Conservation (phyloP, 2,888 invertebrate genomes). For the Aphrophora alni region DNA sequence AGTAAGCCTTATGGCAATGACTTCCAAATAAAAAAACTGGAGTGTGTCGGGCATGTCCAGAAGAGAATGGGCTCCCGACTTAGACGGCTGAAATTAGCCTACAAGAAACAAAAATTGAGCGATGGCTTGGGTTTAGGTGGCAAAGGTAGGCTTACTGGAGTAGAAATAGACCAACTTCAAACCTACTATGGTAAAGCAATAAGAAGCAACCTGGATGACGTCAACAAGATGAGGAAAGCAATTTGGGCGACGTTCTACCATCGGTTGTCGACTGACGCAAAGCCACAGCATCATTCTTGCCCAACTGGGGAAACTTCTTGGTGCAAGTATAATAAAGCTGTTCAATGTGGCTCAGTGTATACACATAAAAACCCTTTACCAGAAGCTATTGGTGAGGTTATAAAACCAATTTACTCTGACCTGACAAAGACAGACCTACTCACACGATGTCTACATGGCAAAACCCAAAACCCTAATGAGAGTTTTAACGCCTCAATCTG, state of each 20-base stretch:
- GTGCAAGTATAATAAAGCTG: conserved; percentile 28
- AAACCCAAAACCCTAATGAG: neutral
- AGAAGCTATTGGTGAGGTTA: neutral
- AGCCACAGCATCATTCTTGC: conserved; percentile 35
- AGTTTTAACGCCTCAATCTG: neutral
- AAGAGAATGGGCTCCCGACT: too few species aligned
- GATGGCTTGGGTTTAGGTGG: conserved; percentile 35
- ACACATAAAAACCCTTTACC: conserved; percentile 14
- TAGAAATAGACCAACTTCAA: conserved; percentile 24
- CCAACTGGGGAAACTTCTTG: conserved; percentile 29
- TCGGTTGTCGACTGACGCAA: conserved; percentile 37
- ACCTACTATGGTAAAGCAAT: conserved; percentile 42
- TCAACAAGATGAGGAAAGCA: conserved; percentile 35
- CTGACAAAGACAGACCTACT: too few species aligned
- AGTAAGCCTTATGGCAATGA: neutral
- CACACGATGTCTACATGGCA: neutral
- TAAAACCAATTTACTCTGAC: too few species aligned
- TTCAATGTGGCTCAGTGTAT: neutral
- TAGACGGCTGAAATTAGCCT: neutral
- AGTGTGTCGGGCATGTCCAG: conserved; percentile 29
- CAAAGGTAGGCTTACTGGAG: conserved; percentile 29
- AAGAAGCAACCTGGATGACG: conserved; percentile 20
- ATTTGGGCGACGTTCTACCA: conserved; percentile 43
- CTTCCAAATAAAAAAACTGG: neutral
- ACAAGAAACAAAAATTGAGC: conserved; percentile 15